Evolutionary conservation across 2,113 vertebrate genomes (phyloP).

Genomic region (Callocephalon fimbriatum): DNA sequence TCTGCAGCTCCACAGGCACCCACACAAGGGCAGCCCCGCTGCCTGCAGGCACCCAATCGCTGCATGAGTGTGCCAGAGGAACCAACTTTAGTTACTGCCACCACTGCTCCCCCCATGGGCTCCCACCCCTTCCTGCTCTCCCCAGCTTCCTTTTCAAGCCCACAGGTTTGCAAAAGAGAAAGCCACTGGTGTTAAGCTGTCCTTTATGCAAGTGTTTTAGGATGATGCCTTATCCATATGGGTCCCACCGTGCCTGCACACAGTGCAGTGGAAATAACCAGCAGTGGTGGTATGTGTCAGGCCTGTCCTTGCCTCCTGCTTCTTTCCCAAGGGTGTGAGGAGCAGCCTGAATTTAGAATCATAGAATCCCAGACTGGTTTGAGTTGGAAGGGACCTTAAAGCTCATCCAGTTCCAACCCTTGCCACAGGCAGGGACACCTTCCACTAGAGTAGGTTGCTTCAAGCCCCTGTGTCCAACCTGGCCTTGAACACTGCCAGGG

Average conservation of each 20-base stretch:
- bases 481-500: neutral
- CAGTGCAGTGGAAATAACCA: neutral
- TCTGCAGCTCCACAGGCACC: neutral
- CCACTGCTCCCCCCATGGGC: neutral
- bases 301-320: neutral
- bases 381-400: neutral
- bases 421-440: neutral
- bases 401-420: fast-evolving
- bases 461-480: neutral
- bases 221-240: neutral
- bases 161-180: neutral
- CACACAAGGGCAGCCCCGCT: neutral
- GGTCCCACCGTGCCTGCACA: neutral
- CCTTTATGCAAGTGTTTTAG: neutral
- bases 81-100: neutral
- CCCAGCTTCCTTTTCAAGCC: neutral
- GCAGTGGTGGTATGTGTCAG: neutral
- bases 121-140: neutral
- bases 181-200: neutral
- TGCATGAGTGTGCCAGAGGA: fast-evolving
- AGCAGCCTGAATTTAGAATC: neutral
- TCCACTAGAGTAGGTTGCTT: neutral
- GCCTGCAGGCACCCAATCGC: neutral
- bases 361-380: neutral
- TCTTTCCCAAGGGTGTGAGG: neutral